Evolutionary conservation across 2,113 vertebrate genomes (phyloP), one percentile per base, ranked within the genome.

Genomic region (Cyrtonyx montezumae): DNA sequence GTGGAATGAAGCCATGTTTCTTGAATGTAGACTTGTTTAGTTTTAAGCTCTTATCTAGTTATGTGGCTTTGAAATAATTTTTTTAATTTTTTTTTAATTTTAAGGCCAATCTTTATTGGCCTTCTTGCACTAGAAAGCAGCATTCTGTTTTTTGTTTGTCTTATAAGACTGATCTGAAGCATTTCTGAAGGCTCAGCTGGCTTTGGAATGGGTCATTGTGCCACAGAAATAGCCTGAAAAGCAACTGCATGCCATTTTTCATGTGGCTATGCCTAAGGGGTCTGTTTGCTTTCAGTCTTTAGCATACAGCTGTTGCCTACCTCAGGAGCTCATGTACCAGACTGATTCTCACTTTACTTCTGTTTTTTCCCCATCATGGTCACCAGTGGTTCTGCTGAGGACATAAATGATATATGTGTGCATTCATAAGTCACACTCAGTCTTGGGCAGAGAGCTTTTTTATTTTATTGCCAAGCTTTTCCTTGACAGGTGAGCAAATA

Each of bases 191-290:
- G 59, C 79, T 85, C 10, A 30, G 46, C 71, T 82, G 87, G 42
- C 15, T 68, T 59, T 77, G 78, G 71, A 87, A 25, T 26, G 36
- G 68, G 78, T 91, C 63, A 28, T 18, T 19, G 62, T n/a, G 45
- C 61, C 77, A n/a, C 51, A 28, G 61, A 10, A 53, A 8, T 2
- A 45, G 62, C 3, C 2, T 13, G 45, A 46, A n/a, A 49, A 77
- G 51, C n/a, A 42, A 1, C 63, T 74, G 20, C 26, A 2, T 0
- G 1, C 11, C 0, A 14, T 16, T 80, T 63, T 76, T 71, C 32
- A 8, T 0, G 0, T 17, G 26, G 43, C 74, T 3, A 0, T 13
- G n/a, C 70, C 55, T 40, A 0, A 1, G 1, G 26, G 25, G 59
- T 32, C 91, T 80, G 42, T 61, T 85, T 19, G 1, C 36, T n/a